Evolutionary conservation across 1,140 invertebrate species (phyloP), one percentile per base, ranked within the genome.

Genomic region (Drosophila leontia): DNA sequence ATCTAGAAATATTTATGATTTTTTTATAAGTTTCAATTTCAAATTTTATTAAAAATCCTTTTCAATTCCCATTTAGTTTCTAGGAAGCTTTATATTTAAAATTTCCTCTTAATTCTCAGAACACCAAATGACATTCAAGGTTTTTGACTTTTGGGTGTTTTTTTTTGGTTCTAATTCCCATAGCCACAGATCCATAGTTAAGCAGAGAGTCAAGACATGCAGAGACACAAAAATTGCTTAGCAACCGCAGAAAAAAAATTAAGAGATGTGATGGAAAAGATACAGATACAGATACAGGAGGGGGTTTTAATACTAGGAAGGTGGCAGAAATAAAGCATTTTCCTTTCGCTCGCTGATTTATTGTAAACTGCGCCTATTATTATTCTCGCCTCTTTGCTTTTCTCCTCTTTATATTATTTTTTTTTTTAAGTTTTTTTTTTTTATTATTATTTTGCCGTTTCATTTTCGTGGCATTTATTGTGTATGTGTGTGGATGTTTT

Each of bases 331-430:
- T 42, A 50, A 63, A 68, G 60, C 60, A 71, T 71, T 72, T 69
- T 72, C 64, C 53, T 69, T 70, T 68, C 50, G 62, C 47, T 69
- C 11, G 53, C 65, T 71, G 70, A 74, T 74, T 74, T 74, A 71
- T 74, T 48, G 65, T 50, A 74, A 74, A 60, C 67, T 60, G 44
- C n/a, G 70, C 65, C 65, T 70, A 68, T 70, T 70, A 72, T 72
- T 50, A 59, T 74, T 70, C 15, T 50, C 35, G 12, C 15, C 19
- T 15, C 26, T 50, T 23, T 34, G 45, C 62, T 53, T 45, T 68
- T 67, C 47, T 51, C 8, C 47, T 50, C 19, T 53, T 61, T 41
- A 47, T 15, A 29, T 45, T 11, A 50, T n/a, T 71, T 65, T 55
- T 62, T 17, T 42, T 44, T 44, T 26, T n/a, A n/a, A n/a, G n/a